Evolutionary conservation across 1,140 invertebrate genomes (phyloP), one percentile per base, ranked within the genome.

Genomic region (Agrilus planipennis): DNA sequence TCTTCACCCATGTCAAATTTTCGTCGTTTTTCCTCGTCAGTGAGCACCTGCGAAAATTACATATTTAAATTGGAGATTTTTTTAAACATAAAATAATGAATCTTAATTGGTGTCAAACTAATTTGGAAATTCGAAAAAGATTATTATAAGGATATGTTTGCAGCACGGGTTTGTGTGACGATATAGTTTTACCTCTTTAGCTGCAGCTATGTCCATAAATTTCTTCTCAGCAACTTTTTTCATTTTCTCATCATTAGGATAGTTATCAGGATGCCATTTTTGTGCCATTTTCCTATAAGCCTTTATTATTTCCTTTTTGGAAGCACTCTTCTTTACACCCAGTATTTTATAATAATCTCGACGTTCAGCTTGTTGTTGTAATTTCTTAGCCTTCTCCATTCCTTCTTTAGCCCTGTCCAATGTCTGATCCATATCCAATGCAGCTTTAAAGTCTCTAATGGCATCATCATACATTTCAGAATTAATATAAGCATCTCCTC

Each of bases 251-350:
- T 91, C 84, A 4, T 78, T 82, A 48, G 84, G 79, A 61, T 83
- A 98, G 66, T 93, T 93, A 65, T 99, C 95, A 0, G 95, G 95
- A 73, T 99, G 95, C 93, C 94, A 99, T 63, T 96, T 88, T 63
- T 93, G 88, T 11, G 95, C 95, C 37, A 90, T 76, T 73, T 96
- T 97, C 47, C 94, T 76, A 65, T 98, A 98, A 4, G 94, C 94
- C 72, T 97, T 98, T 1, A 80, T 71, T 12, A 99, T 93, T 63
- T 97, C 89, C 54, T 81, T 78, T 66, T 99, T 99, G 14, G 65
- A 80, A 1, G 94, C 94, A 41, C 75, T 83, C 63, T 87, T 79
- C 60, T 75, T 75, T 0, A 92, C 84, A 29, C 45, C 61, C 41
- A 98, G 68, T 52, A 99, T 99, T 71, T 98, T 97, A 62, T 99